phyloP scores from a whole-genome alignment of 1,140 invertebrate genomes.

The Drosophila ogumai region DNA sequence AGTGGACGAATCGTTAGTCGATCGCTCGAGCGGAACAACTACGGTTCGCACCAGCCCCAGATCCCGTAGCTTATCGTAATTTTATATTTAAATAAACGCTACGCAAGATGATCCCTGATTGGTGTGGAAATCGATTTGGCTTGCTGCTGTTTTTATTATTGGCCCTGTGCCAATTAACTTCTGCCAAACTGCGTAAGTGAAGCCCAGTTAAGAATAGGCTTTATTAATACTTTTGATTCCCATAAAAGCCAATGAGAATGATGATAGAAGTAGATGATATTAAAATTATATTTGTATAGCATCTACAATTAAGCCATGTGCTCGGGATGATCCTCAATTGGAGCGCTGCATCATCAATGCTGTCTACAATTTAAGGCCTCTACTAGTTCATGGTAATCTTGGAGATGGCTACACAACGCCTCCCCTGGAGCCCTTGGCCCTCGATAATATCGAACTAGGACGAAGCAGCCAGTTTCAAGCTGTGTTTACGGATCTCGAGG shows the following conservation, averaged over 20 bases:
- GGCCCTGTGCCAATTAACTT: slow-evolving; percentile 40
- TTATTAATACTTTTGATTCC: neutral
- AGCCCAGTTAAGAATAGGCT: neutral
- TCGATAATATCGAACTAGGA: slow-evolving; percentile 79
- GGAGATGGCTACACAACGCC: slow-evolving; percentile 78
- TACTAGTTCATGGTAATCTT: slow-evolving; percentile 85
- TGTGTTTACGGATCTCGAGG: slow-evolving; percentile 68
- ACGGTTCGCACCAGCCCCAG: slow-evolving; percentile 45
- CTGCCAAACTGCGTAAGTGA: slow-evolving; percentile 69
- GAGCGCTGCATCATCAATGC: slow-evolving; percentile 85
- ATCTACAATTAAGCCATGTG: slow-evolving; percentile 85
- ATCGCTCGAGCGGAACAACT: slow-evolving; percentile 58
- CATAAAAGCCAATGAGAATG: neutral
- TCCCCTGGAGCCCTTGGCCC: slow-evolving; percentile 70
- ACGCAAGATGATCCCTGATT: slow-evolving; percentile 40
- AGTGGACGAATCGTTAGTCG: slow-evolving; percentile 66
- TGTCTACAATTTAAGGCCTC: slow-evolving; percentile 85
- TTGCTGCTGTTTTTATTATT: slow-evolving; percentile 27
- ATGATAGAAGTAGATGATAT: neutral
- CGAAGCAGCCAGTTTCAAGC: slow-evolving; percentile 75
- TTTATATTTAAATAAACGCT: slow-evolving; percentile 27
- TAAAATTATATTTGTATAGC: slow-evolving; percentile 63
- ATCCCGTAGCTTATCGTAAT: neutral
- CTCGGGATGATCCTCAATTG: slow-evolving; percentile 85
- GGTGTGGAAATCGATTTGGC: slow-evolving; percentile 14